Base-by-base conservation (phyloP, 2,797 vertebrate species). In the Lutjanus argentimaculatus region DNA sequence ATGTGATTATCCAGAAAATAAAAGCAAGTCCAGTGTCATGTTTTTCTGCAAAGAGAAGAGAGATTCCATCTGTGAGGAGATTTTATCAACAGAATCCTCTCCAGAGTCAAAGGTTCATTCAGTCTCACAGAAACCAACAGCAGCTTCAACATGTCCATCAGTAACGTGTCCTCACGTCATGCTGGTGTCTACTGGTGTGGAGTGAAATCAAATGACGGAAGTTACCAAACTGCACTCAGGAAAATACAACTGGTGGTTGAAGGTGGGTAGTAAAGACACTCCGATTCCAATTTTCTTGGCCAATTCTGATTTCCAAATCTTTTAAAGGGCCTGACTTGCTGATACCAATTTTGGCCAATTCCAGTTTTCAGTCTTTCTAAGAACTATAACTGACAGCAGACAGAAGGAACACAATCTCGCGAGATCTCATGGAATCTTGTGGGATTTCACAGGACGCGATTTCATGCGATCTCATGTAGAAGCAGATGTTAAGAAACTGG, bases 171-270 rank as follows among this genome's bases (percentile, higher is more conserved):
- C 7, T 1, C 7, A 15, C 1, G 14, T 7, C 7, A 91, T 22
- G 0, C 1, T n/a, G 88, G 78, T 43, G 19, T 80, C 19, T 89
- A 89, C 71, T 85, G 82, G 84, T 91, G 86, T 57, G 66, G 78
- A 55, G 14, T 2, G 3, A 8, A 10, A 22, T 2, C 6, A 42
- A 0, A 2, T 0, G 0, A 13, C 1, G 14, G 5, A 25, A 0
- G 0, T 5, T 0, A 40, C 0, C 1, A 1, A 43, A 6, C 10
- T 21, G 0, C 1, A 22, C 5, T 66, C 21, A 11, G 11, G 25
- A 46, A 13, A 0, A 65, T 77, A 48, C 0, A 36, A 1, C 73
- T 88, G 16, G 0, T 43, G 12, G n/a, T 72, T 40, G 0, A 63
- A 55, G 7, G 79, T 84, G 56, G 75, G 79, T 19, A 42, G 25